Evolutionary conservation across 2,113 vertebrate genomes (phyloP).

Genomic region (Leptobrachium leishanense): DNA sequence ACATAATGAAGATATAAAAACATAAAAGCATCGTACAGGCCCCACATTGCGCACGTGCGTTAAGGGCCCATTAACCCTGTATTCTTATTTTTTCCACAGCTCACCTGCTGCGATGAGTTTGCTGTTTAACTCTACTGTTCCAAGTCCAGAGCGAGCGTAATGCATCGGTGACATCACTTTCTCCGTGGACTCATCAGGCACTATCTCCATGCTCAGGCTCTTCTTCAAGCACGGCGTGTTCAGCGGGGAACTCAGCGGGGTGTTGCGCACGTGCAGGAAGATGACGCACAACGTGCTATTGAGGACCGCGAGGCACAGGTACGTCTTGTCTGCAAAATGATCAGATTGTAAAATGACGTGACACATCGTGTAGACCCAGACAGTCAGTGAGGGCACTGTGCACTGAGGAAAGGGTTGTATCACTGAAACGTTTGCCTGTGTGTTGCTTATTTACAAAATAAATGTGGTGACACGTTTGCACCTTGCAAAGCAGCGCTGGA

Average conservation of each 20-base stretch:
- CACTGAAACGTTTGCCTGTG: too few relatives aligned
- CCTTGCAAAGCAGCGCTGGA: too few relatives aligned
- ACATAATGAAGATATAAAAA: not conserved
- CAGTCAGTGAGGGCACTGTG: too few relatives aligned
- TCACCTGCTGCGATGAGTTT: constrained; percentile 89
- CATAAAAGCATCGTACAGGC: not conserved
- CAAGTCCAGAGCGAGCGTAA: constrained; percentile 91
- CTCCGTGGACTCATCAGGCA: constrained; percentile 76
- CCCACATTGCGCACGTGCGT: too few relatives aligned
- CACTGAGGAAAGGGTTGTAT: too few relatives aligned
- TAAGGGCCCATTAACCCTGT: too few relatives aligned
- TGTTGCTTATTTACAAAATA: too few relatives aligned
- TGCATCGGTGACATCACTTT: constrained; percentile 93
- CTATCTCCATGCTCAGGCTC: constrained; percentile 92
- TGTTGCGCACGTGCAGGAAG: constrained; percentile 92
- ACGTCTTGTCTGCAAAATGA: constrained; percentile 79
- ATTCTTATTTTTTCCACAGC: not conserved
- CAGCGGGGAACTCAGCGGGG: constrained; percentile 89
- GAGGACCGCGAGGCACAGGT: constrained; percentile 94
- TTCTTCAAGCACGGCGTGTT: constrained; percentile 91
- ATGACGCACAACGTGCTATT: constrained; percentile 91
- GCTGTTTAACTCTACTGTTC: constrained; percentile 82
- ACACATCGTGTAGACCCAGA: too few relatives aligned
- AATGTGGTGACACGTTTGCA: too few relatives aligned
- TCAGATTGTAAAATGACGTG: too few relatives aligned